Evolutionary conservation across 2,113 vertebrate genomes (phyloP), one percentile per base, ranked within the genome.

Genomic region (Numida meleagris): DNA sequence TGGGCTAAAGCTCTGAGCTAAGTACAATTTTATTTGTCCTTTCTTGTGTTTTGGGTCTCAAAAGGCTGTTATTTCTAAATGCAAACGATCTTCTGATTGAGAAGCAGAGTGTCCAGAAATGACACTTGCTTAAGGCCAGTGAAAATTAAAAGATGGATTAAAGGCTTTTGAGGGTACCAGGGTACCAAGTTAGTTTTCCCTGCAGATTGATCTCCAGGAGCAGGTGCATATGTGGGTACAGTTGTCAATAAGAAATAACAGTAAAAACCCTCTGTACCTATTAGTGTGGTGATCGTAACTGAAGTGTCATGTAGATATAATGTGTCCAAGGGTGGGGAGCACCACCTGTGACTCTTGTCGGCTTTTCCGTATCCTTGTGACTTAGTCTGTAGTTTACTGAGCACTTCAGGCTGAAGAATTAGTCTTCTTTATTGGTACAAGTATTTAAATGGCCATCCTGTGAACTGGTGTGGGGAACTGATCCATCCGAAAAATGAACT

Each of bases 361-460:
- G 38, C 63, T 88, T 80, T 38, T 67, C 23, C 20, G 3, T 57
- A 31, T 5, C 15, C 18, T 4, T 9, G 1, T 85, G 42, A 62
- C 11, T 74, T 86, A 27, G 72, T 34, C 65, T 77, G 14, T 59
- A 53, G 38, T 71, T 91, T 85, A 63, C 0, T 21, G 42, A 90
- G 59, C 16, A 1, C 50, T 90, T 81, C 14, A 0, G 9, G 12
- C 94, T 3, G 18, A 51, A 75, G 77, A 72, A 82, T 51, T 23
- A 94, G 61, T 83, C 72, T 38, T 70, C 65, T 91, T 86, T 93
- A 95, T 90, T 95, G 91, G 88, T 61, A 59, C 17, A 83, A 94
- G 88, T 96, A 59, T 96, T 96, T 96, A 92, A 80, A 83, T 96
- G 94, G 94, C 92, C 94, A 88, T 88, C 70, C 76, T 81, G 83